Evolutionary conservation across 2,888 invertebrate genomes (phyloP).

Genomic region (Troides helena): DNA sequence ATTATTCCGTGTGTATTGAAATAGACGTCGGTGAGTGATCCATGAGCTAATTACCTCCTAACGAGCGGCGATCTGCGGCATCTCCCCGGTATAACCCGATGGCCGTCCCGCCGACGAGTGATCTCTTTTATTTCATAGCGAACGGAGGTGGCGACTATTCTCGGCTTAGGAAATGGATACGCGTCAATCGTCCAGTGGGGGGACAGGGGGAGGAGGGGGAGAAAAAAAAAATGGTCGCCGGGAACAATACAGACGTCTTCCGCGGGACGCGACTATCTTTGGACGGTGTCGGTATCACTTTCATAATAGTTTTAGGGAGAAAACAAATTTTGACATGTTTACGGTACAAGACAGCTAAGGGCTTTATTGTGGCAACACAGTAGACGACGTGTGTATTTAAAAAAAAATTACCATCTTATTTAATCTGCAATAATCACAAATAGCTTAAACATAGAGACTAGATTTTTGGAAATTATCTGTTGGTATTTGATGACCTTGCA

Average conservation of each 20-base stretch:
- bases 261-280: constrained; percentile 59
- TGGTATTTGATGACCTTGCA: too few relatives aligned
- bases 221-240: constrained; percentile 52
- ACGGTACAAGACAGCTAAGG: constrained; percentile 14
- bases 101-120: constrained; percentile 62
- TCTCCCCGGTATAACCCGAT: constrained; percentile 66
- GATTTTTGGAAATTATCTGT: too few relatives aligned
- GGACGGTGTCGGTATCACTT: constrained; percentile 40
- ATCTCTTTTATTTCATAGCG: constrained; percentile 76
- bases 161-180: constrained; percentile 74
- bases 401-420: too few relatives aligned
- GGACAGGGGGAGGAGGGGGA: too few relatives aligned
- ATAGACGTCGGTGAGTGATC: constrained; percentile 72
- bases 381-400: too few relatives aligned
- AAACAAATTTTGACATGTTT: constrained; percentile 25
- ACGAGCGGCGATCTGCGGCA: constrained; percentile 73
- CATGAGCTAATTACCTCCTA: constrained; percentile 76
- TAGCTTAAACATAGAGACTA: too few relatives aligned
- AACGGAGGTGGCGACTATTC: constrained; percentile 60
- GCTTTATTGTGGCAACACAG: constrained; percentile 5
- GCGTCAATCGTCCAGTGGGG: constrained; percentile 63
- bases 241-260: constrained; percentile 63
- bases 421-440: too few relatives aligned
- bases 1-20: constrained; percentile 60
- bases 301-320: constrained; percentile 22